A percentile compares a stretch with the other conserved stretches of the same genome.
These are phyloP conservation scores for Saccostrea cuccullata DNA, from an alignment of 1,140 invertebrate genomes.

Conservation along the genomic window DNA sequence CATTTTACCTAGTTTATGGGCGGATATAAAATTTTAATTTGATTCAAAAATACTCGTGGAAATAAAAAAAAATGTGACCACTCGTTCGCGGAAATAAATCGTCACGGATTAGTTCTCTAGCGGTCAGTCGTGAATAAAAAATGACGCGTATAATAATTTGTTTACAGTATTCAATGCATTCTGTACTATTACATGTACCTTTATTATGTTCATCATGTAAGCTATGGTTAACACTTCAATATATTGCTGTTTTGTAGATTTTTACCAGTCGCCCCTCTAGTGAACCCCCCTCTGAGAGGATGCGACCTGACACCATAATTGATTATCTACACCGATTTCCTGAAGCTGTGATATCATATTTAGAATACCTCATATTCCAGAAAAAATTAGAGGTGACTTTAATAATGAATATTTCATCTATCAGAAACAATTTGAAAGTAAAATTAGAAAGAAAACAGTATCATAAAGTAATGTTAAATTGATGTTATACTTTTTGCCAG, in stretches of 20 bases:
- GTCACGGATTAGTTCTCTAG: too few relatives aligned
- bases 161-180: not conserved
- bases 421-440: too few relatives aligned
- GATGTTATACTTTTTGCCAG: not conserved
- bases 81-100: too few relatives aligned
- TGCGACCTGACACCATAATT: slow-evolving; percentile 78
- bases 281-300: slow-evolving; percentile 73
- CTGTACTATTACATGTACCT: not conserved
- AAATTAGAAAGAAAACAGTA: too few relatives aligned
- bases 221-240: not conserved
- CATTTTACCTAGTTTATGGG: too few relatives aligned
- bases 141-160: too few relatives aligned
- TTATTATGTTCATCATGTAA: not conserved
- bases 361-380: slow-evolving; percentile 80
- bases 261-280: slow-evolving; percentile 76
- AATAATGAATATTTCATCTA: too few relatives aligned
- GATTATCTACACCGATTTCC: slow-evolving; percentile 79
- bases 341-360: slow-evolving; percentile 78
- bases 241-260: slow-evolving; percentile 69
- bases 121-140: too few relatives aligned
- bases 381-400: slow-evolving; percentile 70
- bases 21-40: too few relatives aligned
- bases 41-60: too few relatives aligned
- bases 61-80: too few relatives aligned
- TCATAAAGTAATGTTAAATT: not conserved